A percentile compares a stretch with the other conserved stretches of the same genome.
Conservation (phyloP, 2,888 invertebrate genomes). For the Erannis defoliaria region DNA sequence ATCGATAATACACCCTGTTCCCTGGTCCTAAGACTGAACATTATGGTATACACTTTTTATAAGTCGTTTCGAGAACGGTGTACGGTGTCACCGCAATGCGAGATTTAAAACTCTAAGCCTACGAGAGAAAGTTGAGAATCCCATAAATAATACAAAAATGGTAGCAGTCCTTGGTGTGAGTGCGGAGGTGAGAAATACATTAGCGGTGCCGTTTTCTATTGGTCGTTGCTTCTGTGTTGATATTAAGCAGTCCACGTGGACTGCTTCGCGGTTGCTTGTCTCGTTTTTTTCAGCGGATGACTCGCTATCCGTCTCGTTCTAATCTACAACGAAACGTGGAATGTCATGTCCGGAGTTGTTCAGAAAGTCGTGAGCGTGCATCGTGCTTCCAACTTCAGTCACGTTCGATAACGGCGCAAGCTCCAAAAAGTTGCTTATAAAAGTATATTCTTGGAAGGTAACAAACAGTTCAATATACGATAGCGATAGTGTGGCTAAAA, state of each 20-base stretch:
- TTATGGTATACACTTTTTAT: conserved; percentile 63
- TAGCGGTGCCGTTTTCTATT: conserved; percentile 87
- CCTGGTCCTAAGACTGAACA: conserved; percentile 64
- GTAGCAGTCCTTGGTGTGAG: conserved; percentile 81
- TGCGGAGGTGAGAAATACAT: conserved; percentile 88
- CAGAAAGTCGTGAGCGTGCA: conserved; percentile 87
- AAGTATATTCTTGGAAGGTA: conserved; percentile 51
- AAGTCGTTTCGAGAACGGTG: conserved; percentile 76
- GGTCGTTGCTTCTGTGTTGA: conserved; percentile 86
- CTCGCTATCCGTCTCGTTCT: conserved; percentile 84
- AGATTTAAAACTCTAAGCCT: conserved; percentile 70
- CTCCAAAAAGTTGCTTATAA: conserved; percentile 47
- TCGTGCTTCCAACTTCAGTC: conserved; percentile 79
- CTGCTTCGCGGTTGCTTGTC: conserved; percentile 81
- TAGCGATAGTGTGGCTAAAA: conserved; percentile 44
- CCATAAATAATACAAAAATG: conserved; percentile 71
- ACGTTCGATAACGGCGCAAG: conserved; percentile 68
- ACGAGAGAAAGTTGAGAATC: conserved; percentile 70
- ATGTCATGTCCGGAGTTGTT: conserved; percentile 87
- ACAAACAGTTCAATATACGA: conserved; percentile 58
- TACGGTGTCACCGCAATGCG: conserved; percentile 56
- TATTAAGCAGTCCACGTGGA: conserved; percentile 87
- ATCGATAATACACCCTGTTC: conserved; percentile 65
- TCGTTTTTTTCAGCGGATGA: conserved; percentile 82
- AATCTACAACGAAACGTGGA: conserved; percentile 86